A percentile compares a stretch with the other conserved stretches of the same genome.
Evolutionary conservation across 2,797 vertebrate genomes (phyloP).

Genomic region (Mormyrops attenuatus): DNA sequence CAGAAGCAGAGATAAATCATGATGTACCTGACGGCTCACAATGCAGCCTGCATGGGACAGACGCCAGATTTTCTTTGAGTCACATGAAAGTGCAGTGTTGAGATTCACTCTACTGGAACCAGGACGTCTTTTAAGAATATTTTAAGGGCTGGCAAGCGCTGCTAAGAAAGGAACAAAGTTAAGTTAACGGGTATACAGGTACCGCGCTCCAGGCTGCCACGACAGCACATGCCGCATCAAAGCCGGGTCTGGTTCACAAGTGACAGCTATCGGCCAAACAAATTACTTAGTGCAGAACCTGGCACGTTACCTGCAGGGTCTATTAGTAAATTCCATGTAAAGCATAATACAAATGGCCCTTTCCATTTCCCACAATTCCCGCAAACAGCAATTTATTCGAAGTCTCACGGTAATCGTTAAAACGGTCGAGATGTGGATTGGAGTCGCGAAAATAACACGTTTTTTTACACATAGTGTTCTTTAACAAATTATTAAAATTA

Average conservation of each 20-base stretch:
- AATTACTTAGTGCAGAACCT: neutral
- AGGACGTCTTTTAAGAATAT: neutral
- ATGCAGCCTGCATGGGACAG: neutral
- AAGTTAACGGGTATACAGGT: constrained; percentile 1
- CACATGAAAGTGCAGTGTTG: constrained; percentile 3
- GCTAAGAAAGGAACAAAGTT: constrained; percentile 3
- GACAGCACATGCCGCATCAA: neutral
- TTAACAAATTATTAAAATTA: neutral
- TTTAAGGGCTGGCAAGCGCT: neutral
- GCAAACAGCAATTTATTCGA: neutral
- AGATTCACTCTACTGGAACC: constrained; percentile 11
- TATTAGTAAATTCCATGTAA: neutral
- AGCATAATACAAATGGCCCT: neutral
- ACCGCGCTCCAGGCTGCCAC: neutral
- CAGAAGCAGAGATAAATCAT: neutral
- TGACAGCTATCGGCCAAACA: constrained; percentile 1
- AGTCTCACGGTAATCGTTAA: neutral
- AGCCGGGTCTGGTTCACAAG: neutral
- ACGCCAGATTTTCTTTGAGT: neutral
- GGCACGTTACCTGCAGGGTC: neutral
- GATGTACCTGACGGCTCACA: neutral
- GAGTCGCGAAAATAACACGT: neutral
- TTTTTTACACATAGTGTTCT: neutral
- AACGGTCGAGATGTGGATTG: neutral
- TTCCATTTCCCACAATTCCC: neutral